Conservation (phyloP, 2,797 vertebrate species). For the Xenentodon cancila region DNA sequence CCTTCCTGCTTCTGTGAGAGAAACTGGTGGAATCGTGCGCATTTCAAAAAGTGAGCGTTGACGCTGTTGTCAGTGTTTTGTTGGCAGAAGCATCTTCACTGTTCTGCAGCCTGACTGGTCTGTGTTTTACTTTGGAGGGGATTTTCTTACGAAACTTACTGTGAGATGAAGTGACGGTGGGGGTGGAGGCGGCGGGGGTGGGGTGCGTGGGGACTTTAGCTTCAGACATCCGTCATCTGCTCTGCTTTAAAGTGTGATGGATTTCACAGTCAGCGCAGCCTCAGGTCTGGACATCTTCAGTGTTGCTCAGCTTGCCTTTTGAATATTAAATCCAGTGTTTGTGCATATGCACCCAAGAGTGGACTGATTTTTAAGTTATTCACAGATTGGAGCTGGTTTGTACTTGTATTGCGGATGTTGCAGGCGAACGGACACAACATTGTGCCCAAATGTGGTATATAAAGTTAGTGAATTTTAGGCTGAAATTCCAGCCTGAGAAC, state of each 20-base stretch:
- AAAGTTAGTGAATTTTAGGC: too few species aligned
- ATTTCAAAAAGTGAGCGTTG: not conserved
- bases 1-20: conserved; percentile 4
- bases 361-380: too few species aligned
- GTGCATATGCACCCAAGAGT: too few species aligned
- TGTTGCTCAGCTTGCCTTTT: conserved; percentile 31
- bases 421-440: too few species aligned
- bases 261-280: conserved; percentile 33
- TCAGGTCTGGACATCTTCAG: conserved; percentile 35
- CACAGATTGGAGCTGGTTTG: too few species aligned
- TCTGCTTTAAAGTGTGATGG: conserved; percentile 35
- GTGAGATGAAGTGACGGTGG: conserved; percentile 10
- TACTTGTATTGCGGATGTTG: too few species aligned
- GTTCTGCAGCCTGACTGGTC: not conserved
- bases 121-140: conserved; percentile 1
- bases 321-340: not conserved
- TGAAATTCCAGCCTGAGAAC: too few species aligned
- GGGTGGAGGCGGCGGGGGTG: not conserved
- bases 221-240: conserved; percentile 37
- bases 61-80: not conserved
- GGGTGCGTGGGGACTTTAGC: not conserved
- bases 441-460: too few species aligned
- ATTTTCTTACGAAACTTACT: conserved; percentile 17
- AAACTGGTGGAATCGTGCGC: not conserved
- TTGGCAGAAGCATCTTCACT: not conserved